Percentiles rank a stretch among this genome's conserved stretches.
These are phyloP conservation scores for Eumaeus atala DNA, from an alignment of 1,140 invertebrate species.

Conservation along the genomic window DNA sequence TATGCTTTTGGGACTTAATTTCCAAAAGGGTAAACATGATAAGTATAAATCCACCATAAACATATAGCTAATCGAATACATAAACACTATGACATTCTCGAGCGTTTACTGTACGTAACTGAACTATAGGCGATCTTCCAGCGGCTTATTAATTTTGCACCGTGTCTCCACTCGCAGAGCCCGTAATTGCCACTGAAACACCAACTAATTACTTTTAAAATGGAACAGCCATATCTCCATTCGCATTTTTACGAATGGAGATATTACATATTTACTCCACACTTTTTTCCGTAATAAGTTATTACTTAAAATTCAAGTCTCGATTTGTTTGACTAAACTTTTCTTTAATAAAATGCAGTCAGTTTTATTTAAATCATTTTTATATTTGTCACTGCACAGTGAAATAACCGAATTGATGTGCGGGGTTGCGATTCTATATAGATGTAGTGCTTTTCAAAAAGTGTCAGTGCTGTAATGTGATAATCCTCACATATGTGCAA, in stretches of 20 bases:
- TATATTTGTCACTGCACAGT: too few relatives aligned
- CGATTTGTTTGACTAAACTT: conserved; percentile 5
- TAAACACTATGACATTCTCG: too few relatives aligned
- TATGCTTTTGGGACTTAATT: too few relatives aligned
- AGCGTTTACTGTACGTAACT: too few relatives aligned
- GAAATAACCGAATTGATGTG: conserved; percentile 1
- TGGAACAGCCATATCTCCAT: conserved; percentile 30
- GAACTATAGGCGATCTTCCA: not conserved
- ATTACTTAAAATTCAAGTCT: conserved; percentile 12
- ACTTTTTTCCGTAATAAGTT: conserved; percentile 24
- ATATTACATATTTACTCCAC: too few relatives aligned
- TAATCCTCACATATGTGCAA: conserved; percentile 20
- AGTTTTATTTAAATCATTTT: too few relatives aligned
- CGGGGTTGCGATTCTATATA: conserved; percentile 26
- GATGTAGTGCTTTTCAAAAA: conserved; percentile 17
- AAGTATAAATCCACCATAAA: too few relatives aligned
- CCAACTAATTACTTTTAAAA: conserved; percentile 37
- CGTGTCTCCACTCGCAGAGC: conserved; percentile 6
- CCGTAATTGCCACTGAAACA: conserved; percentile 32
- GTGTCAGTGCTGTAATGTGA: conserved; percentile 27
- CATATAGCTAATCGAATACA: too few relatives aligned
- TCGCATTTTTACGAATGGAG: conserved; percentile 30
- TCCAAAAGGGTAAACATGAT: too few relatives aligned
- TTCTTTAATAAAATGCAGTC: conserved; percentile 4
- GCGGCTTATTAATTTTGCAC: conserved; percentile 30